Evolutionary conservation across 2,888 invertebrate species (phyloP).

Genomic region (Bruchidius siliquastri): DNA sequence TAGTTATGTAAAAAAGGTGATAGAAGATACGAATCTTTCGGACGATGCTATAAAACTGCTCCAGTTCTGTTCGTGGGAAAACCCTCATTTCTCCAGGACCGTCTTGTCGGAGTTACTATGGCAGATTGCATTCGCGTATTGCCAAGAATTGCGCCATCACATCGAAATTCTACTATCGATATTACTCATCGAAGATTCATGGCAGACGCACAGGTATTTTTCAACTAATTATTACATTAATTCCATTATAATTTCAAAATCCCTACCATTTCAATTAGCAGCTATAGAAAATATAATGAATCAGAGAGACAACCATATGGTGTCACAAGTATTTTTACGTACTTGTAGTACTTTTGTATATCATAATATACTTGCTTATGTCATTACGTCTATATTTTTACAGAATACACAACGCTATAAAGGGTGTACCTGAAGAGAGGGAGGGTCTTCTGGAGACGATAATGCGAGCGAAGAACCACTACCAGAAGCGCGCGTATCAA

Average conservation of each 20-base stretch:
- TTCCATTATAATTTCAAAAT: too few species aligned
- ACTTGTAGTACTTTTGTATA: too few species aligned
- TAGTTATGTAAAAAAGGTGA: constrained; percentile 89
- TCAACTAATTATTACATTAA: too few species aligned
- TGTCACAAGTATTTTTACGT: too few species aligned
- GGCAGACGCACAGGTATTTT: constrained; percentile 78
- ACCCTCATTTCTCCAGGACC: constrained; percentile 85
- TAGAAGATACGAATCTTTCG: constrained; percentile 88
- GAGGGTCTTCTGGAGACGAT: constrained; percentile 93
- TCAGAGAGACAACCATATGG: too few species aligned
- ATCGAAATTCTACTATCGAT: constrained; percentile 84
- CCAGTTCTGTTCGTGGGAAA: constrained; percentile 96
- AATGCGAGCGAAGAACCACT: constrained; percentile 85
- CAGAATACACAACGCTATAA: constrained; percentile 81
- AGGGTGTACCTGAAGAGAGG: constrained; percentile 81
- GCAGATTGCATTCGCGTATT: constrained; percentile 86
- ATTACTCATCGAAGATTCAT: constrained; percentile 87
- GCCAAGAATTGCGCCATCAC: constrained; percentile 89
- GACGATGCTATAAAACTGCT: constrained; percentile 87
- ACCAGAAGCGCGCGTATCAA: constrained; percentile 95
- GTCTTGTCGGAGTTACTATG: constrained; percentile 87
- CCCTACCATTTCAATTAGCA: too few species aligned
- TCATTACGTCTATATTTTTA: background rate
- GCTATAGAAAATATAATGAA: too few species aligned
- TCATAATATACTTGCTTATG: too few species aligned